These are phyloP conservation scores for Pelusios castaneus DNA, from an alignment of 2,113 vertebrate genomes.

Conservation along the genomic window DNA sequence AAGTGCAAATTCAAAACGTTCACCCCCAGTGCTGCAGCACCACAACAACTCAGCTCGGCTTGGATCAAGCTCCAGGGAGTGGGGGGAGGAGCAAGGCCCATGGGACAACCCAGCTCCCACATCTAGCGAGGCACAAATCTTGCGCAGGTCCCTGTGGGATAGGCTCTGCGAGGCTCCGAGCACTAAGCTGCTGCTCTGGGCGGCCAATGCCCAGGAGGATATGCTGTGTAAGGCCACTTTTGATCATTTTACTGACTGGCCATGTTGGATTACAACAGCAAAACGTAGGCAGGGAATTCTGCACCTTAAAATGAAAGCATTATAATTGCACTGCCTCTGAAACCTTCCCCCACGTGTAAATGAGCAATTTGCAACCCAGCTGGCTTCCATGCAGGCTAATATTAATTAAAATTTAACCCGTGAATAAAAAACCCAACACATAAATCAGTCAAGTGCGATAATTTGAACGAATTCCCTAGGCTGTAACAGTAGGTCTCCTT, in stretches of 20 bases:
- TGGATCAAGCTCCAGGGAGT: background rate
- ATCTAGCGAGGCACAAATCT: rapidly evolving
- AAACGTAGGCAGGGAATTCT: conserved; percentile 53
- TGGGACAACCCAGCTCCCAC: rapidly evolving
- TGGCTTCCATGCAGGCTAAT: conserved; percentile 56
- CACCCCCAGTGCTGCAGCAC: background rate
- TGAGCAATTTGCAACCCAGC: conserved; percentile 42
- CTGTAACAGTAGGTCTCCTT: conserved; percentile 54
- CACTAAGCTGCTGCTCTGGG: background rate
- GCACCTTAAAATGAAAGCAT: background rate
- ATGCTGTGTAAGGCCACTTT: background rate
- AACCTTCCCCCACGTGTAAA: conserved; percentile 26
- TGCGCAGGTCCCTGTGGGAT: background rate
- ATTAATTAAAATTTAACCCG: conserved; percentile 64
- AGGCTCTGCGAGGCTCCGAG: background rate
- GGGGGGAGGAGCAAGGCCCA: background rate
- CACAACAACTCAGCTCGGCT: background rate
- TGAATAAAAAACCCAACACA: conserved; percentile 65
- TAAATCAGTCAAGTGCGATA: conserved; percentile 47
- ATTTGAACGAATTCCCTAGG: conserved; percentile 54
- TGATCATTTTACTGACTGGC: background rate
- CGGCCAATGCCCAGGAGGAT: background rate
- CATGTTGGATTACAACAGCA: background rate
- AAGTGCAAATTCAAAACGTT: background rate
- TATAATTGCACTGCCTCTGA: conserved; percentile 20